Base-by-base conservation (phyloP, 2,888 invertebrate genomes). In the Acrobasis suavella region DNA sequence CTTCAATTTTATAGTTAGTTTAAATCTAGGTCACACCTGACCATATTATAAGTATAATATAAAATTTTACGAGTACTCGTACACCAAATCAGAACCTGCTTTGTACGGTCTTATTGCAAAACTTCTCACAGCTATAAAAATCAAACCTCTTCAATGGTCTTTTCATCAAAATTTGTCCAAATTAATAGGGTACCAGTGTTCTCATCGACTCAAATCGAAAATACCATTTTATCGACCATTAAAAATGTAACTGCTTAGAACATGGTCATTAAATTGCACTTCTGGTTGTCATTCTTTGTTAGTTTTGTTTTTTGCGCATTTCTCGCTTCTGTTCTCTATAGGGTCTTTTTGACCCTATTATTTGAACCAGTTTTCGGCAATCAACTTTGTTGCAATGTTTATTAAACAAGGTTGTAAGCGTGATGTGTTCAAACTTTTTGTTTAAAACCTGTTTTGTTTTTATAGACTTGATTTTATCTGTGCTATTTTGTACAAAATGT, bases 301-400 rank as follows among this genome's bases (percentile, higher is more conserved):
- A 72, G 79, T 82, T 82, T 82, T 75, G 73, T 65, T 85, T 85
- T 88, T 87, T 85, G 83, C 83, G 76, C 77, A 76, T 82, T 83
- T 80, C 76, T 84, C 83, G 80, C 74, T 77, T 77, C 66, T 70
- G 70, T 69, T 63, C 12, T n/a, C 65, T 64, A 46, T 76, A 79
- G 80, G 77, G 72, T 62, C 63, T 58, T 65, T 54, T 65, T 66
- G 63, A 71, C 66, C 74, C 70, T 79, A 72, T 71, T 75, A 70
- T 60, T 56, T 9, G 67, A 82, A 89, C 89, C 67, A 76, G 86
- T 89, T 89, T 83, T 32, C 73, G 73, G 73, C 78, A 85, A 86
- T 86, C 84, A 85, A 90, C 90, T 89, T 76, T 87, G 89, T 91
- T 89, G 87, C 89, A 83, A 88, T 91, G 89, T 92, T 91, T 91